Evolutionary conservation across 2,113 vertebrate genomes (phyloP).

Genomic region (Hystrix brachyura): DNA sequence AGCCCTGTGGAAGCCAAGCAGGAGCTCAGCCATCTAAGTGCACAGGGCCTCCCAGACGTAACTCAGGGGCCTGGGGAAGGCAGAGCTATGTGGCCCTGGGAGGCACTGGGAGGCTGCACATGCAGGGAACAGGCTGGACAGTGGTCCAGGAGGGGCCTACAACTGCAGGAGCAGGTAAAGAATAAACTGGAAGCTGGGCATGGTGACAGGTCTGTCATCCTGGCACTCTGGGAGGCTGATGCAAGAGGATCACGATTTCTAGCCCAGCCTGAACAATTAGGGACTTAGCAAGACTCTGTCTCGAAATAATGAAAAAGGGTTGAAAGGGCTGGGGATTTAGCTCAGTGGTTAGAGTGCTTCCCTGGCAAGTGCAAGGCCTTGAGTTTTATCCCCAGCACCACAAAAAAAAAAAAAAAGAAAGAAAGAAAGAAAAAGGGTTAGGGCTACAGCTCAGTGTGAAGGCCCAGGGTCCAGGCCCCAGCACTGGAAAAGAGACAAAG

Average conservation of each 20-base stretch:
- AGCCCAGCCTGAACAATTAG: not conserved
- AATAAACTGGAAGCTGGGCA: not conserved
- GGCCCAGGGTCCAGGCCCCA: no score
- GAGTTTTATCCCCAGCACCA: not conserved
- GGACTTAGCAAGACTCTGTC: not conserved
- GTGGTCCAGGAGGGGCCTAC: not conserved
- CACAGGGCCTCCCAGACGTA: not conserved
- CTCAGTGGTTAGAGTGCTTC: not conserved
- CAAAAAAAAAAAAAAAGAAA: not conserved
- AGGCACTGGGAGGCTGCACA: no score
- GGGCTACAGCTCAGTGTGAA: no score
- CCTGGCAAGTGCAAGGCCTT: not conserved
- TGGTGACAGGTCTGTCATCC: not conserved
- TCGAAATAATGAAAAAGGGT: not conserved
- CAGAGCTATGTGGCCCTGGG: no score
- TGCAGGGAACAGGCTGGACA: not conserved
- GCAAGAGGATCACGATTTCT: not conserved
- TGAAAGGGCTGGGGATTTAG: not conserved
- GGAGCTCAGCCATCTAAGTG: not conserved
- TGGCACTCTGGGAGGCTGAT: not conserved
- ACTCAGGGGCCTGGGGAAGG: not conserved
- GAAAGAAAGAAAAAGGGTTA: not conserved
- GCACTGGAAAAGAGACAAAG: no score
- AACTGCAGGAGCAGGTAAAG: not conserved
- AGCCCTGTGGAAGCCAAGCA: constrained; percentile 36